Evolutionary conservation across 2,113 vertebrate species (phyloP), one percentile per base, ranked within the genome.

Genomic region (Amblyornis subalaris): DNA sequence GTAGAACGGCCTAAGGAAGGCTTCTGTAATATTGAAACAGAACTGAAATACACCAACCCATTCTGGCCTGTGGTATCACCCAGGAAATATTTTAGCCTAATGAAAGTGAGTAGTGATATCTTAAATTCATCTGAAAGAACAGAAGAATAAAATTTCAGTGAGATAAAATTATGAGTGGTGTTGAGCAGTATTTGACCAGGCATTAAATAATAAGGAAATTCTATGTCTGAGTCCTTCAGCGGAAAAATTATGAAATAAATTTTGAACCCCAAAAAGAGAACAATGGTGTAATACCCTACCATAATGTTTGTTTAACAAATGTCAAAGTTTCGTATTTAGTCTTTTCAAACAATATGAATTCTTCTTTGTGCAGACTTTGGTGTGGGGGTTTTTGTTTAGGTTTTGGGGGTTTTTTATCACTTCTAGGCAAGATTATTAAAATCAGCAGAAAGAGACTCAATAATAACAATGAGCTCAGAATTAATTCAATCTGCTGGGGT

Each of bases 401-500:
- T 24, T 35, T 51, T 21, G 2, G 13, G 18, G 0, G 0, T 4
- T 7, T 31, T 53, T 66, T 4, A 65, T n/a, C 29, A 13, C 4
- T 58, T 80, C 16, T 67, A 54, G 14, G 5, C 33, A n/a, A 78
- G 6, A 53, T 47, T 64, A 77, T 9, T 69, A 58, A 75, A 88
- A 75, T 69, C 7, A 84, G 3, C 18, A 48, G 77, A 81, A 90
- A 69, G 14, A 51, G 2, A 76, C 8, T 9, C 4, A 42, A 25
- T 53, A 92, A 31, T 54, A 55, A 51, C 26, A 91, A 42, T 6
- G 1, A 88, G 23, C 42, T 69, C 62, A 64, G 35, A 86, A 84
- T 84, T 73, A 44, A 57, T 70, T 44, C 35, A 23, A 44, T 51
- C 22, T 66, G 5, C 17, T 62, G 12, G 10, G 12, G 70, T 74